Conservation (phyloP, 2,797 vertebrate species). For the Echiichthys vipera region DNA sequence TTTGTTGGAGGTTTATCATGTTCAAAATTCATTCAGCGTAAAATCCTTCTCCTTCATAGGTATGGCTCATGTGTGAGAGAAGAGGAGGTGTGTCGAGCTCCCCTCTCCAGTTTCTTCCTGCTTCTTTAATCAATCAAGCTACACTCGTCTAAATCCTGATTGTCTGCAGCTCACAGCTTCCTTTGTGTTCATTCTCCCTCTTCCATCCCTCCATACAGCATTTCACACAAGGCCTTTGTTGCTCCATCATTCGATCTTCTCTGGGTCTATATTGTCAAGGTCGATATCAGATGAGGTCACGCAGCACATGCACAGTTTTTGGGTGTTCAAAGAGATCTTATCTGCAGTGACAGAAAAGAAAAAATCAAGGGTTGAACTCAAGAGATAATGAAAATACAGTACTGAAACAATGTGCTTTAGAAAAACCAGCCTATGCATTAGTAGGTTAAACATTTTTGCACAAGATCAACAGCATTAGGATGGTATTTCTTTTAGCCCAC, state of each 20-base stretch:
- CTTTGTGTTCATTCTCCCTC: background rate
- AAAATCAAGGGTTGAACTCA: background rate
- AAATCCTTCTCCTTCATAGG: slow-evolving; percentile 21
- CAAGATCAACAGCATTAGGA: background rate
- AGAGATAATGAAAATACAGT: background rate
- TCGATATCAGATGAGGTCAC: slow-evolving; percentile 80
- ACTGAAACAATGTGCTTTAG: background rate
- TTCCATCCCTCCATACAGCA: background rate
- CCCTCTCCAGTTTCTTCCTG: slow-evolving; percentile 4
- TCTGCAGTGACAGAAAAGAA: slow-evolving; percentile 62
- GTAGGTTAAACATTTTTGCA: background rate
- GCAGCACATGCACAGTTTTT: slow-evolving; percentile 87
- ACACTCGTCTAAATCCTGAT: slow-evolving; percentile 36
- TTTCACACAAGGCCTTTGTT: background rate
- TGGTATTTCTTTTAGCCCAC: too few species aligned
- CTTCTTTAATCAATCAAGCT: background rate
- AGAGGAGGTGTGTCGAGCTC: background rate
- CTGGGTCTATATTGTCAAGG: slow-evolving; percentile 81
- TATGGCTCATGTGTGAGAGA: slow-evolving; percentile 13
- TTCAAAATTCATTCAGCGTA: background rate
- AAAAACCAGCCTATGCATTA: background rate
- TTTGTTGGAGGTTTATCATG: background rate
- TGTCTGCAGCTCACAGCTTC: slow-evolving; percentile 32
- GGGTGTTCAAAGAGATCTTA: slow-evolving; percentile 77
- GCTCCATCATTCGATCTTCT: slow-evolving; percentile 75